Percentiles rank a stretch among this genome's conserved stretches.
Evolutionary conservation across 2,113 vertebrate species (phyloP).

Genomic region (Spermophilus dauricus): DNA sequence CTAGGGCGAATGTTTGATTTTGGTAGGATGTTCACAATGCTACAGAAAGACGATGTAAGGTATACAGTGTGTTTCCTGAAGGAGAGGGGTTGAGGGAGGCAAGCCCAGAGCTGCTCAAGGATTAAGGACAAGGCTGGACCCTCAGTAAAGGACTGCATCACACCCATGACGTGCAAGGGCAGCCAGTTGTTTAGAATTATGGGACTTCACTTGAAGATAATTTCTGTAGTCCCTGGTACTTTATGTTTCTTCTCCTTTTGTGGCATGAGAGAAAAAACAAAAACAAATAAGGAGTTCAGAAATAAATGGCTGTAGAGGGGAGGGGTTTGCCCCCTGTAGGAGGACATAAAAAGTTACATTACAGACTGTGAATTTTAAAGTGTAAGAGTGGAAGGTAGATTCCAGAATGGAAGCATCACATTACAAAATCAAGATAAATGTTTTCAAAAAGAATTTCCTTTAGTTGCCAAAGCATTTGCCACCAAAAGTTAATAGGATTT

Average conservation of each 20-base stretch:
- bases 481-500: background rate
- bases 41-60: background rate
- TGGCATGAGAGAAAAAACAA: background rate
- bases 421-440: background rate
- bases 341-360: background rate
- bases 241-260: background rate
- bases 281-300: background rate
- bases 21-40: background rate
- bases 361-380: background rate
- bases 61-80: rapidly evolving
- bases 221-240: background rate
- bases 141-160: background rate
- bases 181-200: background rate
- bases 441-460: background rate
- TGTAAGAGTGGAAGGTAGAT: background rate
- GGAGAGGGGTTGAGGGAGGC: background rate
- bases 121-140: background rate
- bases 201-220: background rate
- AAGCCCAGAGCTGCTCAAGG: background rate
- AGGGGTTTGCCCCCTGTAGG: background rate
- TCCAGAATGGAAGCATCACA: background rate
- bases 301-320: background rate
- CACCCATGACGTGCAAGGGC: background rate
- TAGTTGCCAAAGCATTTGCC: background rate
- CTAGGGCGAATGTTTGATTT: background rate